A percentile compares a stretch with the other conserved stretches of the same genome.
These are phyloP conservation scores for Conops quadrifasciatus DNA, from an alignment of 2,888 invertebrate species.

Conservation along the genomic window DNA sequence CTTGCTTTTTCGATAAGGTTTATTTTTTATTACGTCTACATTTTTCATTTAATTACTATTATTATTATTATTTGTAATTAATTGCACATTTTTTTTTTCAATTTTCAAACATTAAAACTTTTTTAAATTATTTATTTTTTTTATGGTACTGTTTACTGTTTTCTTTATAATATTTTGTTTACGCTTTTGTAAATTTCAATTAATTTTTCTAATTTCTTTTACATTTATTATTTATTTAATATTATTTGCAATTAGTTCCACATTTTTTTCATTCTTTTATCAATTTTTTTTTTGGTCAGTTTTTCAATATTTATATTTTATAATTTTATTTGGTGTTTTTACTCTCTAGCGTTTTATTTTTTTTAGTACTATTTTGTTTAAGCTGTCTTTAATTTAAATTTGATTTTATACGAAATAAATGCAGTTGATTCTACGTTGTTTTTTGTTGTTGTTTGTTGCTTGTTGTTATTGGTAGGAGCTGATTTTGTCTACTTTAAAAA, in stretches of 20 bases:
- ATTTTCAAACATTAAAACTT: too few species aligned
- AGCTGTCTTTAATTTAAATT: not conserved
- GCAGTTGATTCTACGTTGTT: not conserved
- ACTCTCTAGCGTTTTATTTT: conserved; percentile 9
- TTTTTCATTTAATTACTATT: too few species aligned
- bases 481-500: not conserved
- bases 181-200: too few species aligned
- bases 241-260: conserved; percentile 34
- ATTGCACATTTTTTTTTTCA: too few species aligned
- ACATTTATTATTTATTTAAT: not conserved
- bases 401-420: not conserved
- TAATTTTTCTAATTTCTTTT: not conserved
- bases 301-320: conserved; percentile 12
- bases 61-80: too few species aligned
- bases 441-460: not conserved
- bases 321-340: conserved; percentile 11
- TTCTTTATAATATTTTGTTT: too few species aligned
- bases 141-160: too few species aligned
- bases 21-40: not conserved
- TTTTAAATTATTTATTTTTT: too few species aligned
- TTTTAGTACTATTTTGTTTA: conserved; percentile 6
- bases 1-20: not conserved
- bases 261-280: not conserved
- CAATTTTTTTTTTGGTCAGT: not conserved
- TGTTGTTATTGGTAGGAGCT: too few species aligned